Conservation (phyloP, 1,140 invertebrate genomes). For the Hylyphantes graminicola region DNA sequence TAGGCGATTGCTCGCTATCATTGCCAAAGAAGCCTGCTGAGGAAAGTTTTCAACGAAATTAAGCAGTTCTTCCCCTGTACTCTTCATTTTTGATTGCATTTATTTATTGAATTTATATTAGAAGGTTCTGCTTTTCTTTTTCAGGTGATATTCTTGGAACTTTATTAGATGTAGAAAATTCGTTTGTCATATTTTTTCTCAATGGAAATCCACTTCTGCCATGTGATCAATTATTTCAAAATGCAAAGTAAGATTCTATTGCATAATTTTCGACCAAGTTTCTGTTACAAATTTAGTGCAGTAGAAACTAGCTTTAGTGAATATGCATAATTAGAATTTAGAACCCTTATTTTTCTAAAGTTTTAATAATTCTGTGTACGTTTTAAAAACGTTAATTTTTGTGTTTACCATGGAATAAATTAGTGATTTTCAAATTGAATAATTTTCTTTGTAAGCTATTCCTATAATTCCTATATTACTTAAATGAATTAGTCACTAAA, state of each 20-base stretch:
- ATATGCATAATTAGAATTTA: too few relatives aligned
- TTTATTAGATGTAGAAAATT: slow-evolving; percentile 79
- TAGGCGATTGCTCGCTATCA: too few relatives aligned
- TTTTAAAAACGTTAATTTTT: not conserved
- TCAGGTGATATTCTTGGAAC: slow-evolving; percentile 84
- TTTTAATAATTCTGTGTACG: not conserved
- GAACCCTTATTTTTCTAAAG: not conserved
- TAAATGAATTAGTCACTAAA: too few relatives aligned
- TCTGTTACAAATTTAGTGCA: not conserved
- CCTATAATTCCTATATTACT: too few relatives aligned
- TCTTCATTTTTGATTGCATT: not conserved
- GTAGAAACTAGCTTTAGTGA: too few relatives aligned
- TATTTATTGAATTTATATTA: not conserved
- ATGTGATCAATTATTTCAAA: slow-evolving; percentile 80
- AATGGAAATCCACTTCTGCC: slow-evolving; percentile 81
- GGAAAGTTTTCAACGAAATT: too few relatives aligned
- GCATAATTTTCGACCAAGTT: not conserved
- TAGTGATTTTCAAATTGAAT: too few relatives aligned
- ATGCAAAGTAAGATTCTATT: slow-evolving; percentile 74
- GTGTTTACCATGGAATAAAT: not conserved
- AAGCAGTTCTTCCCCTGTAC: too few relatives aligned
- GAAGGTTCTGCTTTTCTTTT: slow-evolving; percentile 22
- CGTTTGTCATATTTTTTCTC: slow-evolving; percentile 83
- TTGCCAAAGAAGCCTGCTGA: too few relatives aligned
- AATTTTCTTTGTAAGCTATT: too few relatives aligned